Evolutionary conservation across 1,140 invertebrate genomes (phyloP).

Genomic region (Megathymus violae): DNA sequence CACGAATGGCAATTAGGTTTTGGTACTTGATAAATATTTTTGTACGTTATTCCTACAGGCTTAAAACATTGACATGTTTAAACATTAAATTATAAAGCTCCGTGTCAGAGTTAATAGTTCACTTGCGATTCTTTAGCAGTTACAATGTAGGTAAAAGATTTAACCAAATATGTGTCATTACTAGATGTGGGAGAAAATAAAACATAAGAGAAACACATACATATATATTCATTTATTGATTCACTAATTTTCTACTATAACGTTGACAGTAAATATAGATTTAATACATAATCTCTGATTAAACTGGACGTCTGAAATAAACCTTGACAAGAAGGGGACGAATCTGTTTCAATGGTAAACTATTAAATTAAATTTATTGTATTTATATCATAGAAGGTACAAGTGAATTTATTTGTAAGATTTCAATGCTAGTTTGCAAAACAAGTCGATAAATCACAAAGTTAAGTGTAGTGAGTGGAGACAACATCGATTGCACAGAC

Average conservation of each 20-base stretch:
- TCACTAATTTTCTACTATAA: neutral
- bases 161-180: no score
- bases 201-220: neutral
- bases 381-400: neutral
- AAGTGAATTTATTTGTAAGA: neutral
- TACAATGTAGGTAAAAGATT: no score
- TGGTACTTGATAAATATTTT: no score
- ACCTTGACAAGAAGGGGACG: neutral
- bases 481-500: neutral
- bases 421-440: neutral
- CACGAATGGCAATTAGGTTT: no score
- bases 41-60: no score
- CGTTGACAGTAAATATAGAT: neutral
- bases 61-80: no score
- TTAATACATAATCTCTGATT: neutral
- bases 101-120: no score
- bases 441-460: neutral
- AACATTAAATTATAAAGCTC: no score
- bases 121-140: no score
- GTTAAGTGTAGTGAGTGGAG: neutral
- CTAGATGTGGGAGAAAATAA: neutral
- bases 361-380: neutral
- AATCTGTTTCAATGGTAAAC: slow-evolving; percentile 1
- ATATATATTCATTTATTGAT: neutral
- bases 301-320: slow-evolving; percentile 4